Percentiles rank a stretch among this genome's conserved stretches.
Evolutionary conservation across 2,797 vertebrate genomes (phyloP).

Genomic region (Pseudochromis fuscus): DNA sequence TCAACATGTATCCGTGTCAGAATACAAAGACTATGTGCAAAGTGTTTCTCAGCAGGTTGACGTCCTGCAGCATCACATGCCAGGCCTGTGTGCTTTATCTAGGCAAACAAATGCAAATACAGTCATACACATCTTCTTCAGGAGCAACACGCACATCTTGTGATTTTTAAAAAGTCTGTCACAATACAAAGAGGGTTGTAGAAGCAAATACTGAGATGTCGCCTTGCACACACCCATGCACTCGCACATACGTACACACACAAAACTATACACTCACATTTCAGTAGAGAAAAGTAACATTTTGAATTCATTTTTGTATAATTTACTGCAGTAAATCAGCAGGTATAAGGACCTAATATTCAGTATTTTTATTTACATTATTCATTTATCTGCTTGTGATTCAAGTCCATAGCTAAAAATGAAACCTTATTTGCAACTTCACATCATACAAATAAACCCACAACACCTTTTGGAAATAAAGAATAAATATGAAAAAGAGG

Average conservation of each 20-base stretch:
- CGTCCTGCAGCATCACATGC: slow-evolving; percentile 83
- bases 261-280: slow-evolving; percentile 60
- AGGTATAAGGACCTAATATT: slow-evolving; percentile 67
- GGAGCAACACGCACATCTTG: slow-evolving; percentile 53
- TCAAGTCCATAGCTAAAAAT: slow-evolving; percentile 71
- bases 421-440: slow-evolving; percentile 80
- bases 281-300: slow-evolving; percentile 73
- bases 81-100: slow-evolving; percentile 84
- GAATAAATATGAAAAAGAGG: slow-evolving; percentile 79
- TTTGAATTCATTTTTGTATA: slow-evolving; percentile 60
- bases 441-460: slow-evolving; percentile 84
- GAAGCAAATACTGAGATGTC: slow-evolving; percentile 65
- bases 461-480: slow-evolving; percentile 78
- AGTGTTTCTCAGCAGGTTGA: slow-evolving; percentile 82
- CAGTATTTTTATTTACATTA: slow-evolving; percentile 81
- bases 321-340: slow-evolving; percentile 73
- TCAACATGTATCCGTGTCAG: slow-evolving; percentile 74
- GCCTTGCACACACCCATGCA: slow-evolving; percentile 31
- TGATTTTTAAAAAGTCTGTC: slow-evolving; percentile 71
- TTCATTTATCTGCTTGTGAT: slow-evolving; percentile 71
- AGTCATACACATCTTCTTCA: slow-evolving; percentile 64
- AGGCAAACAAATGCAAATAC: slow-evolving; percentile 81
- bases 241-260: slow-evolving; percentile 36
- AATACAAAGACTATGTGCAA: slow-evolving; percentile 85
- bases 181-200: slow-evolving; percentile 72